Evolutionary conservation across 2,113 vertebrate species (phyloP), one percentile per base, ranked within the genome.

Genomic region (Austrofundulus limnaeus): DNA sequence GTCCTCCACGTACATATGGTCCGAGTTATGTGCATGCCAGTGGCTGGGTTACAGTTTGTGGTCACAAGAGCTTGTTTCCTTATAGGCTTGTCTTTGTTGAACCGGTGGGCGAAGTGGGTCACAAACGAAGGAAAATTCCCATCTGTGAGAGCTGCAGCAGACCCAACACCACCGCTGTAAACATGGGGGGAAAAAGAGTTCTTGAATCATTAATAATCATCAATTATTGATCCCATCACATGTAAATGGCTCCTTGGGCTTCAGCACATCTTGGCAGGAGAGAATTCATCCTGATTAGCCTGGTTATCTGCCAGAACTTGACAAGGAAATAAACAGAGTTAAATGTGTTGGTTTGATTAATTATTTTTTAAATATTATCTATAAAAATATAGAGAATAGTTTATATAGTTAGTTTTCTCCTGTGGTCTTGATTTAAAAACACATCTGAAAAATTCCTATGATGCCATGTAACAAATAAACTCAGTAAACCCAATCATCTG

Each of bases 131-230:
- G 39, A 21, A 74, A 60, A 48, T 55, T 11, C 58, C 60, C 65
- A 39, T 72, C 62, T 66, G 71, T 49, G 58, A 55, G 62, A 55
- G 54, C 14, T 69, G 52, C 64, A 61, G 31, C 50, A 57, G 64
- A 79, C 16, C 57, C 55, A 66, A 72, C 59, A 72, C 51, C 34
- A 46, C 34, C 43, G 61, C 42, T 47, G 57, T 68, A 70, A 61
- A 77, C 77, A 75, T 70, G 62, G 54, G n/a, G n/a, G n/a, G n/a
- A n/a, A 75, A 51, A 56, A 66, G 49, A 38, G 47, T 24, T 23
- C 74, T 77, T 91, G 43, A 89, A 91, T 91, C 70, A 87, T 90
- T 87, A 53, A 92, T 81, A 58, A 66, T 56, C 50, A 67, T 69
- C 62, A 67, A 77, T 89, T 76, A 84, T 80, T 48, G 46, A 85